Evolutionary conservation across 2,888 invertebrate species (phyloP), one percentile per base, ranked within the genome.

Genomic region (Cryptocephalus primarius): DNA sequence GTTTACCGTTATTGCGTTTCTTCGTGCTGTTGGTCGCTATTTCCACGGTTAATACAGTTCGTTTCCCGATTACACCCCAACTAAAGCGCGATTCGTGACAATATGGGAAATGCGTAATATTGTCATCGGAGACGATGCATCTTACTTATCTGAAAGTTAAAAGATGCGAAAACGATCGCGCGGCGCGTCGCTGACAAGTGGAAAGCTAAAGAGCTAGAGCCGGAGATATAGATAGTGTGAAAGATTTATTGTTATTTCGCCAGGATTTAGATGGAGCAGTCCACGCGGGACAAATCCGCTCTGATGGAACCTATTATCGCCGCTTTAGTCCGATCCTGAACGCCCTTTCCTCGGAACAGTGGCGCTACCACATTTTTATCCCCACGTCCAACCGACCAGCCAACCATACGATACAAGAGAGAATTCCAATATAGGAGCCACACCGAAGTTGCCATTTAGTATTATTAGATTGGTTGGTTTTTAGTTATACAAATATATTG

Each of bases 241-340:
- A 60, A 64, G 64, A 67, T 67, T 66, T 66, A 66, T 67, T 61
- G 65, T 65, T 65, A 66, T 65, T 63, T 66, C 64, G 62, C 57
- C 56, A 55, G 64, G 64, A 65, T 66, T 66, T 64, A 62, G 65
- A 63, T 64, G 63, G 62, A 58, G 53, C 46, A 50, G 47, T 47
- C 48, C 53, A 46, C 48, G 49, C 56, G 60, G 60, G 64, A 64
- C 65, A 64, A 66, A 66, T 65, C 65, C 65, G 56, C 57, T 55
- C 58, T 64, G 62, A 64, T 64, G 63, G 60, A 64, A 63, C 53
- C 55, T 55, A 58, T 57, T 64, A 66, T 64, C 64, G 60, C 62
- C 59, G 56, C 60, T 59, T 22, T 61, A 63, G 60, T 54, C 60
- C 56, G 50, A 46, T 53, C 32, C 48, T 53, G 49, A 49, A 50